Evolutionary conservation across 2,888 invertebrate genomes (phyloP).

Genomic region (Apodemia hepburni): DNA sequence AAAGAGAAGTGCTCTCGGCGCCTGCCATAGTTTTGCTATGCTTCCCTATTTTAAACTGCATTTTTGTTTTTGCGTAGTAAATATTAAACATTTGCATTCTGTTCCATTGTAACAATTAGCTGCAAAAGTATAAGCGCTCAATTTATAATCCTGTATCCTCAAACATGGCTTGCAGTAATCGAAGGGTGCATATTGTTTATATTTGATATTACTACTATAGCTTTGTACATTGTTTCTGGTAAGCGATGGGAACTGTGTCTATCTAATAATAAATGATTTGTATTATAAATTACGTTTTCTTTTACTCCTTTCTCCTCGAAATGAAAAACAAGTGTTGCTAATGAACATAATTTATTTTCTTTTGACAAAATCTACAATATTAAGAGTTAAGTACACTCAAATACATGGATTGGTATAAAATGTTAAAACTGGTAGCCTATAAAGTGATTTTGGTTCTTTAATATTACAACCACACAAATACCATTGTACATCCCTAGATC

Average conservation of each 20-base stretch:
- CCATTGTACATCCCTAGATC: conserved; percentile 45
- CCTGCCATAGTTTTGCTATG: conserved; percentile 58
- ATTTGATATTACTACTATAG: conserved; percentile 83
- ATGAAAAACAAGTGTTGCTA: conserved; percentile 55
- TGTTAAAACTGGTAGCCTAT: conserved; percentile 71
- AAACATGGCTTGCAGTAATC: conserved; percentile 78
- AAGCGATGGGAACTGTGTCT: conserved; percentile 87
- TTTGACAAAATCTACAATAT: conserved; percentile 77
- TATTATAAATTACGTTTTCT: conserved; percentile 75
- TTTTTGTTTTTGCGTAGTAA: conserved; percentile 73
- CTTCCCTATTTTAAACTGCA: conserved; percentile 70
- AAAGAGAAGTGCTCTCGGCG: background rate
- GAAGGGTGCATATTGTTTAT: conserved; percentile 81
- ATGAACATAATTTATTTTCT: conserved; percentile 76
- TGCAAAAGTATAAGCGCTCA: conserved; percentile 78
- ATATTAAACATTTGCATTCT: conserved; percentile 75
- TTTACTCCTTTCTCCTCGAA: conserved; percentile 36
- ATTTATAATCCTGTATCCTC: conserved; percentile 72
- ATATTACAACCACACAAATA: conserved; percentile 59
- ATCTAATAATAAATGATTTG: conserved; percentile 86
- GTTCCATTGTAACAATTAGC: conserved; percentile 69
- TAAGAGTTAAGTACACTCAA: conserved; percentile 78
- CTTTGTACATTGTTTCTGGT: conserved; percentile 86
- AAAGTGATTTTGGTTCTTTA: conserved; percentile 73
- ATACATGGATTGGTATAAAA: conserved; percentile 79